Evolutionary conservation across 1,140 invertebrate genomes (phyloP).

Genomic region (Sweltsa coloradensis): DNA sequence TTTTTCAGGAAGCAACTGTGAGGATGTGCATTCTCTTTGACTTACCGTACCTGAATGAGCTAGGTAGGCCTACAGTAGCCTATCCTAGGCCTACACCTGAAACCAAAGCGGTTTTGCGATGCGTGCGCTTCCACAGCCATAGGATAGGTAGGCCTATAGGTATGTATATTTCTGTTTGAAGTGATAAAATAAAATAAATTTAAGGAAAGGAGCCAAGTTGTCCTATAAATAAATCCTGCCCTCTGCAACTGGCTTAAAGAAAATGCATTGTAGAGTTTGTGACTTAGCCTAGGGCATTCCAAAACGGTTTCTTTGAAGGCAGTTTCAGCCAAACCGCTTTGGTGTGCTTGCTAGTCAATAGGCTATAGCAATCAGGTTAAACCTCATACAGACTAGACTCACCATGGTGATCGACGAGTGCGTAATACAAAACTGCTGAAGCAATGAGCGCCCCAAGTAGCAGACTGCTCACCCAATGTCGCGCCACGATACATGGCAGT

Average conservation of each 20-base stretch:
- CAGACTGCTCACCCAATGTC: conserved; percentile 26
- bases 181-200: neutral
- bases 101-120: too few species aligned
- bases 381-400: conserved; percentile 10
- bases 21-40: too few species aligned
- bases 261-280: neutral
- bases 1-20: too few species aligned
- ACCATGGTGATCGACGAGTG: conserved; percentile 20
- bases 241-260: neutral
- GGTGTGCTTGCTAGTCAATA: neutral
- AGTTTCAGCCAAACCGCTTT: neutral
- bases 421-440: conserved; percentile 21
- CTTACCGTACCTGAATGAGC: too few species aligned
- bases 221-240: too few species aligned
- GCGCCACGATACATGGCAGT: conserved; percentile 17
- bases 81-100: too few species aligned
- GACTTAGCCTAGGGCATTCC: neutral
- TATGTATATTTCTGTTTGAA: neutral
- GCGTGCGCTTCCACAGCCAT: too few species aligned
- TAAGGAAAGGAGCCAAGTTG: too few species aligned
- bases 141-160: too few species aligned
- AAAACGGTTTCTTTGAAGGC: neutral
- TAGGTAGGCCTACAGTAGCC: too few species aligned
- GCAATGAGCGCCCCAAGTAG: conserved; percentile 21
- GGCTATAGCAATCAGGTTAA: neutral